phyloP scores from a whole-genome alignment of 2,888 invertebrate species.

The Tridacna gigas region DNA sequence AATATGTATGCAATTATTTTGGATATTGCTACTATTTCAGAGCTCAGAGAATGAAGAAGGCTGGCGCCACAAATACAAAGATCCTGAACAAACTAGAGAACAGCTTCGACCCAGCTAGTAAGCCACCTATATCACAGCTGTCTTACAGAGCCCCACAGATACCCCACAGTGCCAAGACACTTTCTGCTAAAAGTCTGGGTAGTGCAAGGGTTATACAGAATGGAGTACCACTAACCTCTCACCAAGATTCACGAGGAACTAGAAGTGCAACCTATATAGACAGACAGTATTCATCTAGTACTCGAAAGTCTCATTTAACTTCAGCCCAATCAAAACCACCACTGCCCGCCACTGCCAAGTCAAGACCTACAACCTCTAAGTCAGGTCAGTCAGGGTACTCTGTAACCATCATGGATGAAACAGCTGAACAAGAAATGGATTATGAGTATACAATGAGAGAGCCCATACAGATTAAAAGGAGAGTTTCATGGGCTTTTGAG shows the following conservation, averaged over 20 bases:
- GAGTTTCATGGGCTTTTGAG: constrained; percentile 84
- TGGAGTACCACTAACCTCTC: constrained; percentile 34
- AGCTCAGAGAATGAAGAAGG: constrained; percentile 82
- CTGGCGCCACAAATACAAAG: constrained; percentile 82
- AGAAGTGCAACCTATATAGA: constrained; percentile 43
- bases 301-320: constrained; percentile 46
- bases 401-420: constrained; percentile 74
- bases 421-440: constrained; percentile 66
- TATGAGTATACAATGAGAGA: constrained; percentile 49
- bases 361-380: constrained; percentile 67
- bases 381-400: constrained; percentile 70
- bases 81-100: constrained; percentile 70
- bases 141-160: constrained; percentile 73
- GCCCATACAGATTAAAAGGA: constrained; percentile 64
- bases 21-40: constrained; percentile 13
- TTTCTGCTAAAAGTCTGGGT: constrained; percentile 76
- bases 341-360: constrained; percentile 61
- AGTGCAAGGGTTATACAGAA: constrained; percentile 79
- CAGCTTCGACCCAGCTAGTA: constrained; percentile 26
- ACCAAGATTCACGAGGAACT: constrained; percentile 21
- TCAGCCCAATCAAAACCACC: constrained; percentile 68
- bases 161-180: constrained; percentile 81
- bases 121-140: constrained; percentile 65
- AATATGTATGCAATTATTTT: too few species aligned
- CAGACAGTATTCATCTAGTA: constrained; percentile 45